Base-by-base conservation (phyloP, 2,888 invertebrate genomes). In the Sarcophaga subvicina region DNA sequence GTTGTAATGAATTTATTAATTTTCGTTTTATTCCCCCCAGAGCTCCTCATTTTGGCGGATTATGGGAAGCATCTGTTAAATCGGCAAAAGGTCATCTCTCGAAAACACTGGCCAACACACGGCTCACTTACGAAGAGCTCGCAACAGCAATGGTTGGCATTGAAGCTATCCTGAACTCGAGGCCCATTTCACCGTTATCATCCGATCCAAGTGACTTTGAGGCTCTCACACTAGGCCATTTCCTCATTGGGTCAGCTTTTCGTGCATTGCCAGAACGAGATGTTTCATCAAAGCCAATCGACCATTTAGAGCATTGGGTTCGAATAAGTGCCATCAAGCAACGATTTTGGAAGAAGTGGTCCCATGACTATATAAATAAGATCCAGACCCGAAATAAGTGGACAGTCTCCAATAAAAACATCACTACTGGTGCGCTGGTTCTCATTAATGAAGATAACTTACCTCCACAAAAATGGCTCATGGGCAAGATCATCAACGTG, bases 291-390 rank as follows among this genome's bases (percentile, higher is more conserved):
- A 80, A 71, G 3, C 2, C 2, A 25, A 22, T 64, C 6, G 6
- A 64, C 25, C 1, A 64, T 2, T 2, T 64, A 22, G 20, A 62
- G 20, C 20, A 63, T 45, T 73, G 54, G 64, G 47, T 64, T 12
- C 71, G 47, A 22, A 76, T 83, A n/a, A 81, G 45, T 8, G 67
- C 54, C 8, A 66, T 86, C 11, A 83, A 83, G 22, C 81, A 86
- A 25, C 17, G 5, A 0, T 88, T 88, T 80, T 83, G 83, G 85
- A 71, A 84, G 11, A 67, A 60, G 12, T 84, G 77, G 82, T 76
- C 70, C 5, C 69, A 79, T 8, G 81, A 88, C 3, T 86, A 85
- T 25, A 69, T 86, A 20, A 88, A 86, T 66, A 81, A 83, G n/a
- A 71, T 86, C 12, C 83, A 87, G 25, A 45, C 67, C 10, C 71